Conservation (phyloP, 2,888 invertebrate species). For the Panzeria rudis region DNA sequence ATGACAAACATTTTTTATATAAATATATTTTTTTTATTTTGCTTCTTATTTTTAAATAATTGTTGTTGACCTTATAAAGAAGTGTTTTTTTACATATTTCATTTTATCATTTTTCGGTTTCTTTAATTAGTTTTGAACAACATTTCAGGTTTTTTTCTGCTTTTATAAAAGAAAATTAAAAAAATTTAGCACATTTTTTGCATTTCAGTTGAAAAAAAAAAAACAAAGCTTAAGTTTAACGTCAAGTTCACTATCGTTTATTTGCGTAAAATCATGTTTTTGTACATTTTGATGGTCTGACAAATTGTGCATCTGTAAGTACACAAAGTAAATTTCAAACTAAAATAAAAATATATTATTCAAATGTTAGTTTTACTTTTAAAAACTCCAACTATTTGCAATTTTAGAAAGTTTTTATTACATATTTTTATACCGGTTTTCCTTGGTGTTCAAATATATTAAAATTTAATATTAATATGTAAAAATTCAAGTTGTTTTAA, state of each 20-base stretch:
- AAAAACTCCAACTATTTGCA: slow-evolving; percentile 3
- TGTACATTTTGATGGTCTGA: neutral
- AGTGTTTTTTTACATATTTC: neutral
- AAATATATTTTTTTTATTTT: neutral
- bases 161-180: slow-evolving; percentile 6
- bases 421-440: slow-evolving; percentile 29
- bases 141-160: slow-evolving; percentile 21
- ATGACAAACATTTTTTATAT: neutral
- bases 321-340: neutral
- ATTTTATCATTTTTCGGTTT: slow-evolving; percentile 9
- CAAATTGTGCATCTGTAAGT: neutral
- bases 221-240: slow-evolving; percentile 8
- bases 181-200: slow-evolving; percentile 25
- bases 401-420: slow-evolving; percentile 27
- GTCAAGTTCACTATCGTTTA: slow-evolving; percentile 25
- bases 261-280: slow-evolving; percentile 1
- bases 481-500: slow-evolving; percentile 2
- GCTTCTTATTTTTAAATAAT: neutral
- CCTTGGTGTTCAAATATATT: slow-evolving; percentile 11
- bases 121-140: slow-evolving; percentile 18
- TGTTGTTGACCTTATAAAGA: neutral
- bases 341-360: neutral
- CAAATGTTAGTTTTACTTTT: neutral
- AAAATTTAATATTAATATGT: neutral
- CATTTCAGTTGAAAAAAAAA: neutral